Evolutionary conservation across 2,113 vertebrate genomes (phyloP).

Genomic region (Phasianus colchicus): DNA sequence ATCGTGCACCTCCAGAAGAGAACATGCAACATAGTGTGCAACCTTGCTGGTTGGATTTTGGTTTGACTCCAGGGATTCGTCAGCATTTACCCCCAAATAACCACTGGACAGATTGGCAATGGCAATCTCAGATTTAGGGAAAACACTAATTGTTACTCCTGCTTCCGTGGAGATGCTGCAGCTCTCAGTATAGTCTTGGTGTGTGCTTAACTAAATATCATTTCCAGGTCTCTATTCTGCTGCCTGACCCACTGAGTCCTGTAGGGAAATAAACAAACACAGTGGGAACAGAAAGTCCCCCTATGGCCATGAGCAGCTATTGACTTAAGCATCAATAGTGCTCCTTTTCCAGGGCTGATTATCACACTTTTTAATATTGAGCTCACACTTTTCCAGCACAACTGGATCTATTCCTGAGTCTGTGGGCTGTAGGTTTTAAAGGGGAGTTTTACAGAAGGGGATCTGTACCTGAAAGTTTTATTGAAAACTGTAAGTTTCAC

Average conservation of each 20-base stretch:
- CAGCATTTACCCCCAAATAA: neutral
- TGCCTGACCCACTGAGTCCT: neutral
- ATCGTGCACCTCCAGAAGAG: fast-evolving
- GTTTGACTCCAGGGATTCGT: neutral
- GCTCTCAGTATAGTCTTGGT: neutral
- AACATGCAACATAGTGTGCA: fast-evolving
- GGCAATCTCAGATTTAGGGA: neutral
- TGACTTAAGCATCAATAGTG: neutral
- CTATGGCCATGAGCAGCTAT: neutral
- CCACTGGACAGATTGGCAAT: neutral
- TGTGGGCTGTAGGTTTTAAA: neutral
- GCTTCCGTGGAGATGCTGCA: neutral
- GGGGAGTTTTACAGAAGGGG: neutral
- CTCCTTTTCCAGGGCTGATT: neutral
- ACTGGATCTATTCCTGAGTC: neutral
- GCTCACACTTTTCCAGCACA: neutral
- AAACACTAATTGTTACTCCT: neutral
- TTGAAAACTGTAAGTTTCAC: neutral
- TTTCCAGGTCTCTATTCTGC: neutral
- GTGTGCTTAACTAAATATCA: neutral
- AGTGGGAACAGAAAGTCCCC: fast-evolving
- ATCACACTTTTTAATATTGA: neutral
- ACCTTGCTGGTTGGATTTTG: neutral
- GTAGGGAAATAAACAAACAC: neutral
- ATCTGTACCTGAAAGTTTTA: neutral